Evolutionary conservation across 2,888 invertebrate species (phyloP).

Genomic region (Sesia bembeciformis): DNA sequence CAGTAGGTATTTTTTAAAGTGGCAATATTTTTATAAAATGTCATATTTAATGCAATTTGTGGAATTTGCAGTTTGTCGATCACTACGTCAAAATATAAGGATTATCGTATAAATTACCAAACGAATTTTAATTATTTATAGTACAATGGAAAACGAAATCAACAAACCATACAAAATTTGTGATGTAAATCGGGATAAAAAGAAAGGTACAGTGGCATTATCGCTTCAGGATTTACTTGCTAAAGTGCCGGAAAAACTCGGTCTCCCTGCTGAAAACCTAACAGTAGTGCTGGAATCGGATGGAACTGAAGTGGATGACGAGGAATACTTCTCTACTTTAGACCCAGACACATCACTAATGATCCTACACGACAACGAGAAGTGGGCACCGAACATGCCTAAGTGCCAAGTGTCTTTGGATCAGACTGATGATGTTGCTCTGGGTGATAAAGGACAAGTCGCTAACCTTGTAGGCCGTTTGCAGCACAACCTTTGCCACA

Average conservation of each 20-base stretch:
- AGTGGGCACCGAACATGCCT: constrained; percentile 80
- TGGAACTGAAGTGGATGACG: constrained; percentile 96
- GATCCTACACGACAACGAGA: constrained; percentile 84
- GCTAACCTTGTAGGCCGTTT: constrained; percentile 85
- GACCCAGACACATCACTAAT: constrained; percentile 91
- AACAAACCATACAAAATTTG: constrained; percentile 86
- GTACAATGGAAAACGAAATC: constrained; percentile 71
- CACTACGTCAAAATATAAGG: too few species aligned
- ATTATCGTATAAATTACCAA: too few species aligned
- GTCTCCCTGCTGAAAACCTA: constrained; percentile 76
- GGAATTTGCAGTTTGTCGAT: too few species aligned
- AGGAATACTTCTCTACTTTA: constrained; percentile 93
- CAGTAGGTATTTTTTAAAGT: constrained; percentile 5
- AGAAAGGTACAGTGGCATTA: constrained; percentile 87
- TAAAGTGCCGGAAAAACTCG: constrained; percentile 84
- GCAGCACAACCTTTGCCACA: constrained; percentile 87
- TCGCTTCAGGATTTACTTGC: constrained; percentile 85
- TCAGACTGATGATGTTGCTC: constrained; percentile 70
- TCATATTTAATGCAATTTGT: not conserved
- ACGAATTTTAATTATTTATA: not conserved
- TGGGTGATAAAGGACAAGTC: constrained; percentile 74
- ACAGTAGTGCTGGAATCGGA: constrained; percentile 92
- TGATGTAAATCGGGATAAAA: constrained; percentile 84
- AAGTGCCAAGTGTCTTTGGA: constrained; percentile 77
- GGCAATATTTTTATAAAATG: constrained; percentile 13